A percentile compares a stretch with the other conserved stretches of the same genome.
Evolutionary conservation across 1,140 invertebrate species (phyloP).

Genomic region (Apis dorsata): DNA sequence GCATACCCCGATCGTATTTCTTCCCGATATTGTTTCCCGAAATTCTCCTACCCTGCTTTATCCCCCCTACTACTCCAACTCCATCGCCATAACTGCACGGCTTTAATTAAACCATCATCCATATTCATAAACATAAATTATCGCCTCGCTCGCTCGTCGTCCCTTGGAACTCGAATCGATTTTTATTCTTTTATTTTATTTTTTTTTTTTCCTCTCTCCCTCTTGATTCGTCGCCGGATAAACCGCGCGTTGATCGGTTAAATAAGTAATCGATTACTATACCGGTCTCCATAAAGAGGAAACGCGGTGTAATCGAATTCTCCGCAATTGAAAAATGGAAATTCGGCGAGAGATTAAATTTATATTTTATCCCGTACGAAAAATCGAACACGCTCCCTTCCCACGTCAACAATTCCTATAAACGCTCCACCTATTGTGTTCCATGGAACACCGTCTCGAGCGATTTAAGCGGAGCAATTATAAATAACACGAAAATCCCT

Average conservation of each 20-base stretch:
- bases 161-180: background rate
- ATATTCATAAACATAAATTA: constrained; percentile 44
- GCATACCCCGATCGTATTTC: background rate
- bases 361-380: no score
- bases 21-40: constrained; percentile 20
- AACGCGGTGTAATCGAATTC: background rate
- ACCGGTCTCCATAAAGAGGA: background rate
- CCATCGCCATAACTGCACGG: background rate
- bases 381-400: no score
- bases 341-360: background rate
- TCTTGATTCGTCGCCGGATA: background rate
- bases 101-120: constrained; percentile 27
- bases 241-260: background rate
- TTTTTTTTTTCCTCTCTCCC: background rate
- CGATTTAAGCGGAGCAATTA: background rate
- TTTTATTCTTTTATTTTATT: no score
- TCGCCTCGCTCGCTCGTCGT: background rate
- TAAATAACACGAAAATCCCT: no score
- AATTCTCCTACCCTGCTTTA: background rate
- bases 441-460: background rate
- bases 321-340: background rate
- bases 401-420: background rate
- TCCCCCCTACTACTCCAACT: no score
- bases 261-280: background rate
- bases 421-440: background rate